A percentile compares a stretch with the other conserved stretches of the same genome.
phyloP scores from a whole-genome alignment of 2,888 invertebrate genomes.

The Torymus auratus region DNA sequence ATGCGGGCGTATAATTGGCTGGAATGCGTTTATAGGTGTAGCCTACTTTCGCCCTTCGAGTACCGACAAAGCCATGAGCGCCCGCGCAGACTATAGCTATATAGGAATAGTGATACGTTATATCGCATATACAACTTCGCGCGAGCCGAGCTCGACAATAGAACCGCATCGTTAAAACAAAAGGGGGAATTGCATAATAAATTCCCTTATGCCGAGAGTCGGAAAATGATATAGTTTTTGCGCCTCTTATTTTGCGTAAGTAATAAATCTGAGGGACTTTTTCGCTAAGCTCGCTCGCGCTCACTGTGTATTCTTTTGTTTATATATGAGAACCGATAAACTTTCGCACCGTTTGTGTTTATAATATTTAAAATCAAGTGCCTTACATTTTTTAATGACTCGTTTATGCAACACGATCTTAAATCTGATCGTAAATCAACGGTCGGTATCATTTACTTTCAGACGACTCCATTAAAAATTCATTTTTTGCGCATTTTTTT shows the following conservation, averaged over 20 bases:
- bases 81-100: not conserved
- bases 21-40: constrained; percentile 30
- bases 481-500: too few relatives aligned
- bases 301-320: too few relatives aligned
- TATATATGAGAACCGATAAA: too few relatives aligned
- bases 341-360: not conserved
- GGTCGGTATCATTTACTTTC: too few relatives aligned
- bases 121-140: too few relatives aligned
- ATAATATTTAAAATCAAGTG: not conserved
- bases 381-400: not conserved
- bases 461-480: too few relatives aligned
- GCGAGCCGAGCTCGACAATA: constrained; percentile 33
- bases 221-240: constrained; percentile 46
- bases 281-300: too few relatives aligned
- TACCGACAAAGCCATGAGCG: constrained; percentile 23
- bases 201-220: constrained; percentile 9
- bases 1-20: constrained; percentile 62
- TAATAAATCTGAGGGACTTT: constrained; percentile 19
- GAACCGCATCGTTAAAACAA: constrained; percentile 45
- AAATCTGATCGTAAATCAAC: too few relatives aligned
- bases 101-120: not conserved
- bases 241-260: not conserved
- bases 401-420: too few relatives aligned
- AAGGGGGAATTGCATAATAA: constrained; percentile 39
- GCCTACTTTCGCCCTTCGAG: constrained; percentile 54